These are phyloP conservation scores for Antennarius maculatus DNA, from an alignment of 2,797 vertebrate genomes.

Conservation along the genomic window DNA sequence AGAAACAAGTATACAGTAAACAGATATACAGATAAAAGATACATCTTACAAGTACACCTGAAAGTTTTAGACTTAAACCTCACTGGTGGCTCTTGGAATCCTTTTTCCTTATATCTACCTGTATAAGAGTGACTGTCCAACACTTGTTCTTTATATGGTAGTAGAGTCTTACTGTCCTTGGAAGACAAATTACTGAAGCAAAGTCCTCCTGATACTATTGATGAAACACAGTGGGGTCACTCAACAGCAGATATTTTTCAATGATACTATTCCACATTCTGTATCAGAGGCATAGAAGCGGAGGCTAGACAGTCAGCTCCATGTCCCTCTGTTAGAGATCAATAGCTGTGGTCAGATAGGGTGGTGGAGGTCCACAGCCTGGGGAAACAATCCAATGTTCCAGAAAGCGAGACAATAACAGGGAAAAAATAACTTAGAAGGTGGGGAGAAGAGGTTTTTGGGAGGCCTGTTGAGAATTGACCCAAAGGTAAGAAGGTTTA, in stretches of 20 bases:
- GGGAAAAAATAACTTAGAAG: not conserved
- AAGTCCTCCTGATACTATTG: conserved; percentile 25
- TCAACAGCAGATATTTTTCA: conserved; percentile 40
- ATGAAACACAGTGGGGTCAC: conserved; percentile 40
- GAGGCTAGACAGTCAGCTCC: conserved; percentile 15
- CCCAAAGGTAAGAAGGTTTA: not conserved
- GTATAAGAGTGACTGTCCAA: too few relatives aligned
- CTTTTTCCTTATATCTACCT: too few relatives aligned
- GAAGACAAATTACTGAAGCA: conserved; percentile 10
- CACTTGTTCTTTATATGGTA: too few relatives aligned
- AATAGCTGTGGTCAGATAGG: conserved; percentile 51
- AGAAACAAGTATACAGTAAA: too few relatives aligned
- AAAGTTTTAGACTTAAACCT: too few relatives aligned
- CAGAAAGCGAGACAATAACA: conserved; percentile 8
- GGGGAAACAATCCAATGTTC: conserved; percentile 31
- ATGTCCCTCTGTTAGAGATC: conserved; percentile 35
- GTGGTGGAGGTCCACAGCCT: conserved; percentile 37
- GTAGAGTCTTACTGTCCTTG: conserved; percentile 2
- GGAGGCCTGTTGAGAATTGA: conserved; percentile 10
- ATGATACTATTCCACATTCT: conserved; percentile 42
- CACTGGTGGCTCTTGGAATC: too few relatives aligned
- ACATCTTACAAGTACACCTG: too few relatives aligned
- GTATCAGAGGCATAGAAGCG: conserved; percentile 33
- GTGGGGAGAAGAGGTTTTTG: conserved; percentile 4
- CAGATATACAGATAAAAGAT: too few relatives aligned